These are phyloP conservation scores for Caenorhabditis panamensis DNA, from an alignment of 2,888 invertebrate genomes.

Conservation along the genomic window DNA sequence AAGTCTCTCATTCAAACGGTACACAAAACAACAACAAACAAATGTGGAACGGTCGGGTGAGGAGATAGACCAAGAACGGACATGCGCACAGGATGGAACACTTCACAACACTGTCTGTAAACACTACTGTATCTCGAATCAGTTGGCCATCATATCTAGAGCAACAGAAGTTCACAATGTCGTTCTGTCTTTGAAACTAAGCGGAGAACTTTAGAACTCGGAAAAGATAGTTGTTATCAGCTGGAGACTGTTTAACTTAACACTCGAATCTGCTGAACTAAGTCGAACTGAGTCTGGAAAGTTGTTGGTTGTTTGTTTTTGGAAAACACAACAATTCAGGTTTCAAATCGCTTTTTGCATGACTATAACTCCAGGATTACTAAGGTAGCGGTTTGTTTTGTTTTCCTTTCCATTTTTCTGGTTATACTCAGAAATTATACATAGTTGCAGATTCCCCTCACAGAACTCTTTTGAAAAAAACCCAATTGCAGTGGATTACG, in stretches of 20 bases:
- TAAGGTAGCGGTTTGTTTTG: not conserved
- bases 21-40: slow-evolving; percentile 60
- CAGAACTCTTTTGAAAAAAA: no score
- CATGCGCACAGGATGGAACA: slow-evolving; percentile 53
- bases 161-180: no score
- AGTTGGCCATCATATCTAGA: not conserved
- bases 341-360: slow-evolving; percentile 5
- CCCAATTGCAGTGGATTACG: not conserved
- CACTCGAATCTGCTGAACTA: slow-evolving; percentile 3
- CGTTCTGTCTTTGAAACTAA: not conserved
- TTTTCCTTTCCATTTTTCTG: no score
- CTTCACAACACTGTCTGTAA: slow-evolving; percentile 41
- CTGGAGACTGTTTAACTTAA: not conserved
- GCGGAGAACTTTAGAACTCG: not conserved
- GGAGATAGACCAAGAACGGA: slow-evolving; percentile 35
- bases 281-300: not conserved
- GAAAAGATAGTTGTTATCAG: not conserved
- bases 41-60: slow-evolving; percentile 1
- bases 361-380: not conserved
- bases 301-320: slow-evolving; percentile 5
- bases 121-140: slow-evolving; percentile 22
- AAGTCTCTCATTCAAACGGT: slow-evolving; percentile 55
- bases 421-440: no score
- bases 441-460: no score
- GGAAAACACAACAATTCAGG: slow-evolving; percentile 6